Conservation (phyloP, 2,797 vertebrate species). For the Phyllotis vaccarum region DNA sequence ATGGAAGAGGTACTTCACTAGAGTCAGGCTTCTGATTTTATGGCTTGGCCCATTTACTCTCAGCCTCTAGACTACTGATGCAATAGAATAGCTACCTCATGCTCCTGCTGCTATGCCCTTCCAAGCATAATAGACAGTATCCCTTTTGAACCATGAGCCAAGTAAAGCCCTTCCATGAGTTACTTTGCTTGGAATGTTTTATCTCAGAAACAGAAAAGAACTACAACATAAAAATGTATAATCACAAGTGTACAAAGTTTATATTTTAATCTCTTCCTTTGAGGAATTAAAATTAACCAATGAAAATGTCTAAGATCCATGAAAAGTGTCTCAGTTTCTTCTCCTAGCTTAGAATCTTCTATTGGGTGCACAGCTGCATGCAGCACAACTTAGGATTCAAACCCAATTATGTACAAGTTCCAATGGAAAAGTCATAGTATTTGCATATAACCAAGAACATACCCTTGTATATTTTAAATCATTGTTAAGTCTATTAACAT, state of each 20-base stretch:
- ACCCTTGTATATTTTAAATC: neutral
- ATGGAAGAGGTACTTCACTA: too few relatives aligned
- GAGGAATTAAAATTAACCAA: neutral
- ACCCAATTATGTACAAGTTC: rapidly evolving
- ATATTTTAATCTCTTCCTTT: neutral
- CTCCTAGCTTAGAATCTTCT: neutral
- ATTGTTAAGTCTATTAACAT: neutral
- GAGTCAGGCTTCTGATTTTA: neutral
- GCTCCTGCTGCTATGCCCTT: neutral
- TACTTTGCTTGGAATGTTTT: neutral
- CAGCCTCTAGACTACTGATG: neutral
- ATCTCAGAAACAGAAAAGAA: neutral
- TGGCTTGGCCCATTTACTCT: neutral
- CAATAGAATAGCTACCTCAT: neutral
- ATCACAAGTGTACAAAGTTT: neutral
- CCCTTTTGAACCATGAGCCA: neutral
- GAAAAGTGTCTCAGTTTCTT: neutral
- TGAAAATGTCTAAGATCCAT: neutral
- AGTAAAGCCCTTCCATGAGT: neutral
- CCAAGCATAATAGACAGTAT: neutral
- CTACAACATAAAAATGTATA: neutral
- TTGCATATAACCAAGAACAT: neutral
- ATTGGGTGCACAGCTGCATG: neutral
- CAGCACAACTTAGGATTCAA: neutral
- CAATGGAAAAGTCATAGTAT: neutral